Conservation (phyloP, 2,113 vertebrate species). For the Notechis scutatus region DNA sequence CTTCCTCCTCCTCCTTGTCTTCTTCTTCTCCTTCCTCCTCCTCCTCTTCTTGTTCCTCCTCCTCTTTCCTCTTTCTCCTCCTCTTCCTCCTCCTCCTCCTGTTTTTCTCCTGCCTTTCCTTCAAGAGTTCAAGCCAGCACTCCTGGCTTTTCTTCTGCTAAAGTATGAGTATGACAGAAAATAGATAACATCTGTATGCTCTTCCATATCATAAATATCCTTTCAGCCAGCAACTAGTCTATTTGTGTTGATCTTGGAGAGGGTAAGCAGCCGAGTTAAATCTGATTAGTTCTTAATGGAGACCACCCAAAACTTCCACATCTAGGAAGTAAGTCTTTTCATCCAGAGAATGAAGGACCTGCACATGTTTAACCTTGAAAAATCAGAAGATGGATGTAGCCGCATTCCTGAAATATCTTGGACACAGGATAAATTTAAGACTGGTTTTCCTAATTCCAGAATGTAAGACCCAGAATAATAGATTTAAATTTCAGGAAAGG, state of each 20-base stretch:
- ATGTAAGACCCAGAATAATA: background rate
- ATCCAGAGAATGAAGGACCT: background rate
- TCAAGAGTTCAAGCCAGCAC: background rate
- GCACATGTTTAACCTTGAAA: background rate
- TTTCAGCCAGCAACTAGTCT: background rate
- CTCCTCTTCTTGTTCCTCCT: background rate
- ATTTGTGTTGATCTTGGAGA: background rate
- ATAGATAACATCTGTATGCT: background rate
- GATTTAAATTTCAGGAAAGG: background rate
- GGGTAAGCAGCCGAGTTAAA: background rate
- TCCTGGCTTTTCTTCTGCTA: background rate
- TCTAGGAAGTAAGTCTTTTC: background rate
- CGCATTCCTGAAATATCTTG: background rate
- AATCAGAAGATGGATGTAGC: background rate
- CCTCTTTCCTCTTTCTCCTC: no score
- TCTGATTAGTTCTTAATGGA: background rate
- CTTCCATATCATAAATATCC: background rate
- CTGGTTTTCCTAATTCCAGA: background rate
- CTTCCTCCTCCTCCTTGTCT: no score
- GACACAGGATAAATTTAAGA: background rate
- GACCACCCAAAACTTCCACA: background rate
- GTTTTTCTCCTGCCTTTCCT: background rate
- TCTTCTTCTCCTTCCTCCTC: rapidly evolving
- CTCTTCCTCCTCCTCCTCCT: no score
- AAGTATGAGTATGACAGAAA: background rate